Evolutionary conservation across 2,888 invertebrate genomes (phyloP).

Genomic region (Phorcus lineatus): DNA sequence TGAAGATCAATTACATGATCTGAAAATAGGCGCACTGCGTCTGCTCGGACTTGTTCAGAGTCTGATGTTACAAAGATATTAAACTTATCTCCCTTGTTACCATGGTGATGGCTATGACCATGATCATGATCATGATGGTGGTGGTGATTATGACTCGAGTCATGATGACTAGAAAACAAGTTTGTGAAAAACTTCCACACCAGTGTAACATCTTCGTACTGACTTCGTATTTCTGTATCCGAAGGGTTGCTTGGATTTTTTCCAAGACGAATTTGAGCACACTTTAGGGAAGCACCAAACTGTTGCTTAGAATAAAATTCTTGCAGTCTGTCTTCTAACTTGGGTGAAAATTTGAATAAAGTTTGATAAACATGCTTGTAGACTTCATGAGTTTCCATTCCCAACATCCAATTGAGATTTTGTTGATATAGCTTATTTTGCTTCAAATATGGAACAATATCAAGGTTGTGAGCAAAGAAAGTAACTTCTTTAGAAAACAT

Average conservation of each 20-base stretch:
- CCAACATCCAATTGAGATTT: background rate
- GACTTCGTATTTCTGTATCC: background rate
- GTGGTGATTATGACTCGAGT: background rate
- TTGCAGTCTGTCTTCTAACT: background rate
- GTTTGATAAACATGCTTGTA: background rate
- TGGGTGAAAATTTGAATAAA: constrained; percentile 2
- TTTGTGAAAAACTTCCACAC: constrained; percentile 5
- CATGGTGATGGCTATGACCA: background rate
- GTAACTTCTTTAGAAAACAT: background rate
- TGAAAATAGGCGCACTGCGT: background rate
- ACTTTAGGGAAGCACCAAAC: background rate
- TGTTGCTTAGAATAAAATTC: background rate
- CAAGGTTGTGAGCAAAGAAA: background rate
- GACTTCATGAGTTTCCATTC: background rate
- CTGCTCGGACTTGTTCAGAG: background rate
- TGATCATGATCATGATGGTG: constrained; percentile 22
- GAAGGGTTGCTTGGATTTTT: background rate
- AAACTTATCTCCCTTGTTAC: background rate
- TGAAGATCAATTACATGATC: background rate
- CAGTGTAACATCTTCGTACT: background rate
- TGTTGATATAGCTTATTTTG: background rate
- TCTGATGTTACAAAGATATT: constrained; percentile 16
- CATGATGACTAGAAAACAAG: background rate
- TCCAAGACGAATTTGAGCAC: constrained; percentile 20
- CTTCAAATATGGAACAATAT: background rate